phyloP scores from a whole-genome alignment of 1,140 invertebrate species.

The Palaemon carinicauda region DNA sequence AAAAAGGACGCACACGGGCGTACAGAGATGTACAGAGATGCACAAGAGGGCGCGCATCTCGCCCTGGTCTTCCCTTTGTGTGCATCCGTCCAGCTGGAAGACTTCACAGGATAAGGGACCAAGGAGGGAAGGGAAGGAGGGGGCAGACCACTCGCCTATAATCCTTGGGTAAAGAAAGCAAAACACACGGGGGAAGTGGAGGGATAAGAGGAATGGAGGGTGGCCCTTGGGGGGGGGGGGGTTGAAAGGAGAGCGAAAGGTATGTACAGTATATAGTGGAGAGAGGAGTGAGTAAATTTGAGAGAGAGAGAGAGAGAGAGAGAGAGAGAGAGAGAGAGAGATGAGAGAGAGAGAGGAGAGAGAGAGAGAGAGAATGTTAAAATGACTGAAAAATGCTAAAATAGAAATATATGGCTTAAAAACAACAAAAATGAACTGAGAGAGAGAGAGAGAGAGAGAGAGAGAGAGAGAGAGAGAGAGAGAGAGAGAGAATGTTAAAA shows the following conservation, averaged over 20 bases:
- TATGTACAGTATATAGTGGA: too few relatives aligned
- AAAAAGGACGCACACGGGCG: neutral
- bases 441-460: neutral
- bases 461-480: neutral
- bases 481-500: neutral
- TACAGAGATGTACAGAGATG: neutral
- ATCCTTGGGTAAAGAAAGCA: conserved; percentile 34
- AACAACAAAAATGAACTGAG: neutral
- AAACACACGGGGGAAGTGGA: neutral
- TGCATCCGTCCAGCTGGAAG: conserved; percentile 7
- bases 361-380: neutral
- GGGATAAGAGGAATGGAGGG: too few relatives aligned
- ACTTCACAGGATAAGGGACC: conserved; percentile 9
- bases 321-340: neutral
- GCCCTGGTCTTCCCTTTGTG: neutral
- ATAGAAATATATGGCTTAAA: too few relatives aligned
- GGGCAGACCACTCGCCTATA: neutral
- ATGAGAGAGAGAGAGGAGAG: neutral
- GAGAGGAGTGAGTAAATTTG: neutral
- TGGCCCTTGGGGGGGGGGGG: neutral
- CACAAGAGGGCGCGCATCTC: neutral
- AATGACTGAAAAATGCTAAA: too few relatives aligned
- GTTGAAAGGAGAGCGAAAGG: neutral
- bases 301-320: neutral
- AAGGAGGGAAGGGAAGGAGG: too few relatives aligned